Conservation (phyloP, 2,888 invertebrate genomes). For the Agrochola macilenta region DNA sequence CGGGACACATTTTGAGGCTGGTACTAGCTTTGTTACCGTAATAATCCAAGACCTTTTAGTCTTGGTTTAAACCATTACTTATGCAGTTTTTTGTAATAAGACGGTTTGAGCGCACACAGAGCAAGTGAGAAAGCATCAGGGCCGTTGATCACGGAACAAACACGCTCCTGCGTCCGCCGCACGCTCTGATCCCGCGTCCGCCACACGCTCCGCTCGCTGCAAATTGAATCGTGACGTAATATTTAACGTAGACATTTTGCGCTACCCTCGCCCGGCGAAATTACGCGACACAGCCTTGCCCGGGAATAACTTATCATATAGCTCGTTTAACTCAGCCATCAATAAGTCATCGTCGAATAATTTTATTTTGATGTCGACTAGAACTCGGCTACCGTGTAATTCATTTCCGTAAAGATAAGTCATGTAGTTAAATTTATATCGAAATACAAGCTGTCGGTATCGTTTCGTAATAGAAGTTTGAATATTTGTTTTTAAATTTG, state of each 20-base stretch:
- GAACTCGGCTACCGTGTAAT: conserved; percentile 69
- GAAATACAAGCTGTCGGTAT: conserved; percentile 52
- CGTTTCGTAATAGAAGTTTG: conserved; percentile 34
- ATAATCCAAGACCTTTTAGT: no score
- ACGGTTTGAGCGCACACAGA: conserved; percentile 41
- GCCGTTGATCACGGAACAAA: conserved; percentile 62
- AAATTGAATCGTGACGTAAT: conserved; percentile 79
- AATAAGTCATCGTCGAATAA: conserved; percentile 76
- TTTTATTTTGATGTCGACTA: conserved; percentile 76
- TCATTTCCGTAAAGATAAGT: conserved; percentile 67
- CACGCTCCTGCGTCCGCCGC: conserved; percentile 64
- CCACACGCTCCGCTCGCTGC: conserved; percentile 66
- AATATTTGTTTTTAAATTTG: conserved; percentile 54
- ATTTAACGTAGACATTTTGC: conserved; percentile 77
- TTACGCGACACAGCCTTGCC: conserved; percentile 74
- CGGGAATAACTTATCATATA: conserved; percentile 78
- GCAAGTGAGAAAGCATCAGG: conserved; percentile 36
- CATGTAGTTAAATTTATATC: conserved; percentile 65
- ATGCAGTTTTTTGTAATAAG: no score
- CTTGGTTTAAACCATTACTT: no score
- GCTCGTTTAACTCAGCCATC: conserved; percentile 78
- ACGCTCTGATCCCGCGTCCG: conserved; percentile 64
- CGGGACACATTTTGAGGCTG: no score
- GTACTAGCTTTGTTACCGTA: no score
- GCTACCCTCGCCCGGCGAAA: conserved; percentile 71